A percentile compares a stretch with the other conserved stretches of the same genome.
phyloP scores from a whole-genome alignment of 2,888 invertebrate genomes.

The Exephanes ischioxanthus region DNA sequence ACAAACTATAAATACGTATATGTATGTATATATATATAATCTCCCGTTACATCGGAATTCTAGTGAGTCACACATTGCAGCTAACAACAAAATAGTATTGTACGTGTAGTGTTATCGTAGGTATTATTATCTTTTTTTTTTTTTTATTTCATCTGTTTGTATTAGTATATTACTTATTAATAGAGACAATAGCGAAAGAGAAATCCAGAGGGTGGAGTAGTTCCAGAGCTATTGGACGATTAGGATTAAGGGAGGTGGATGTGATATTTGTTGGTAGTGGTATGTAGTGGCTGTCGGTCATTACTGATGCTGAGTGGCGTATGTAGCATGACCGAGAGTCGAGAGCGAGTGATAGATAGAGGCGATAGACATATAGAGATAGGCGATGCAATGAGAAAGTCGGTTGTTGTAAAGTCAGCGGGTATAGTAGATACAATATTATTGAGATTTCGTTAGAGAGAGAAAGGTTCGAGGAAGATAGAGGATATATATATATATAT shows the following conservation, averaged over 20 bases:
- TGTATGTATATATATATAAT: slow-evolving; percentile 59
- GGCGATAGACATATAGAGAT: slow-evolving; percentile 48
- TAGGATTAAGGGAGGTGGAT: slow-evolving; percentile 53
- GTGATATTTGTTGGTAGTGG: slow-evolving; percentile 48
- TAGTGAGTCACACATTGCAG: slow-evolving; percentile 68
- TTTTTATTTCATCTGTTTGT: slow-evolving; percentile 26
- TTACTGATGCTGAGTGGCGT: slow-evolving; percentile 45
- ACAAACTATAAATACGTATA: slow-evolving; percentile 38
- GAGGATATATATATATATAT: slow-evolving; percentile 63
- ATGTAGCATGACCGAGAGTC: slow-evolving; percentile 30
- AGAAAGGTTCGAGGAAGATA: slow-evolving; percentile 61
- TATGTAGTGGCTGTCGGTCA: slow-evolving; percentile 47
- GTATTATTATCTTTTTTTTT: slow-evolving; percentile 30
- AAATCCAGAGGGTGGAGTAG: slow-evolving; percentile 36
- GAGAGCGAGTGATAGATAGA: slow-evolving; percentile 61
- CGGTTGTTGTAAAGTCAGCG: slow-evolving; percentile 38
- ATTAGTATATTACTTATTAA: slow-evolving; percentile 32
- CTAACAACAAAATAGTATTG: slow-evolving; percentile 64
- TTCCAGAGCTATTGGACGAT: slow-evolving; percentile 55
- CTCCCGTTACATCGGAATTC: slow-evolving; percentile 57
- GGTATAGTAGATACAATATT: slow-evolving; percentile 34
- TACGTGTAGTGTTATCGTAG: slow-evolving; percentile 60
- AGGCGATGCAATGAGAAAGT: slow-evolving; percentile 55
- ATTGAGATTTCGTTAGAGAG: slow-evolving; percentile 30
- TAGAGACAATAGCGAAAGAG: slow-evolving; percentile 46